A percentile compares a stretch with the other conserved stretches of the same genome.
Conservation (phyloP, 2,113 vertebrate genomes). For the Eretmochelys imbricata region DNA sequence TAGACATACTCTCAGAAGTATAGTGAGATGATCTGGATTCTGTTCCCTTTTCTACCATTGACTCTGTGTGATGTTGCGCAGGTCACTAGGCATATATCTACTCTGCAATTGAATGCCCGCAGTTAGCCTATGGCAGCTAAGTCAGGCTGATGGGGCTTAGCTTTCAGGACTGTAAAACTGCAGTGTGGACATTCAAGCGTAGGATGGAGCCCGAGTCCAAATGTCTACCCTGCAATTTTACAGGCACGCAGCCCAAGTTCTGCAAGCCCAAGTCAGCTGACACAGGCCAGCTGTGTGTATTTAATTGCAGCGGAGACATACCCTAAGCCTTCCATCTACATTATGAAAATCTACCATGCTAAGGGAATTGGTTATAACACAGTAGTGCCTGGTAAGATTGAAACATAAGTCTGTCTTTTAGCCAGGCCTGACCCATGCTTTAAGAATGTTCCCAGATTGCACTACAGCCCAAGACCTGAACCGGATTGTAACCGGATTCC, state of each 20-base stretch:
- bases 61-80: not conserved
- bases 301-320: not conserved
- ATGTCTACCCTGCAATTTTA: not conserved
- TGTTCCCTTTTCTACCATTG: not conserved
- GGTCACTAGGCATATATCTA: not conserved
- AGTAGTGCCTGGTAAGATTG: not conserved
- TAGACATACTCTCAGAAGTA: not conserved
- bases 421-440: accelerated
- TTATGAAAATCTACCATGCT: not conserved
- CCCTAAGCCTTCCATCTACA: not conserved
- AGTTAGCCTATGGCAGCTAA: not conserved
- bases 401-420: not conserved
- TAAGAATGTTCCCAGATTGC: not conserved
- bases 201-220: not conserved
- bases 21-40: not conserved
- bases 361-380: not conserved
- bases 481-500: not conserved
- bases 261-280: not conserved
- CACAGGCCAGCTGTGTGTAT: not conserved
- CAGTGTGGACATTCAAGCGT: not conserved
- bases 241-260: no score
- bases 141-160: not conserved
- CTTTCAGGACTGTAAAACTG: not conserved
- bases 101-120: not conserved
- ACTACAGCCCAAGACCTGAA: not conserved